A percentile compares a stretch with the other conserved stretches of the same genome.
phyloP scores from a whole-genome alignment of 2,888 invertebrate genomes.

The Pterostichus madidus region DNA sequence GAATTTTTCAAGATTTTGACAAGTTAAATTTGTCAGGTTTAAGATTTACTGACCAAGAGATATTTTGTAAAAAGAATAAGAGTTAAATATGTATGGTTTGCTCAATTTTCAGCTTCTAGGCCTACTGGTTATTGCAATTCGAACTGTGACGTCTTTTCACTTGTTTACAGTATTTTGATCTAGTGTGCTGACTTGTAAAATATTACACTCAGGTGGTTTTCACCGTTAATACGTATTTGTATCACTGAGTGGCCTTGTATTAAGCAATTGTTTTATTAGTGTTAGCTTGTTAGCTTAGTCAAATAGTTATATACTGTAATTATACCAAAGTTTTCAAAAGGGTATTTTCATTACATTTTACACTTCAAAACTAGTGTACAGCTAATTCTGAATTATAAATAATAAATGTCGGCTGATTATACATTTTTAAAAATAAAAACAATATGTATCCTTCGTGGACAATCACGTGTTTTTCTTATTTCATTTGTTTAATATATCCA shows the following conservation, averaged over 20 bases:
- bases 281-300: conserved; percentile 60
- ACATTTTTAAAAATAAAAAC: conserved; percentile 59
- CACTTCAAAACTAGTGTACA: conserved; percentile 54
- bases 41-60: no score
- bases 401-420: conserved; percentile 55
- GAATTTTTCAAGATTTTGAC: no score
- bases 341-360: conserved; percentile 64
- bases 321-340: conserved; percentile 62
- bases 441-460: conserved; percentile 38
- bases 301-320: conserved; percentile 48
- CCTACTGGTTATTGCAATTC: conserved; percentile 25
- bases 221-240: conserved; percentile 27
- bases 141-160: neutral
- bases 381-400: conserved; percentile 41
- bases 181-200: conserved; percentile 37
- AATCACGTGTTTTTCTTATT: conserved; percentile 1
- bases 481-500: neutral
- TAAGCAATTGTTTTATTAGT: conserved; percentile 58
- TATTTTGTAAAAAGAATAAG: no score
- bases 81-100: neutral
- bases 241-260: conserved; percentile 60
- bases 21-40: no score
- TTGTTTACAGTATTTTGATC: conserved; percentile 46
- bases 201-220: conserved; percentile 45
- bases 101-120: conserved; percentile 51